These are phyloP conservation scores for Adoxophyes honmai DNA, from an alignment of 1,140 invertebrate species.

Conservation along the genomic window DNA sequence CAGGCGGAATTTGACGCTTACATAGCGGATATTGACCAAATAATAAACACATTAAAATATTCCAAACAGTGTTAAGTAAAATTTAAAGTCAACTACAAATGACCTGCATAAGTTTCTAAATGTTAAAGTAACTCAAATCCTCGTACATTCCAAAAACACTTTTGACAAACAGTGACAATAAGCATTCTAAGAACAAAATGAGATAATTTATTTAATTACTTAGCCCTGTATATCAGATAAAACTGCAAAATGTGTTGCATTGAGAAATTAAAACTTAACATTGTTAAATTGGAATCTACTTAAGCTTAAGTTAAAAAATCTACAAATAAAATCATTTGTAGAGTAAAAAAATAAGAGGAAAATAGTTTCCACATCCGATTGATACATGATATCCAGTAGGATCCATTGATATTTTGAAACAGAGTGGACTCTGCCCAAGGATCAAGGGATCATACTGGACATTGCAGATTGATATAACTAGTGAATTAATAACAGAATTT, in stretches of 20 bases:
- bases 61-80: background rate
- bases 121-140: constrained; percentile 11
- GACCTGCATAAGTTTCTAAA: constrained; percentile 7
- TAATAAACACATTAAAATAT: background rate
- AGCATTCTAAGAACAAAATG: constrained; percentile 21
- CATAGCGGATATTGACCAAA: background rate
- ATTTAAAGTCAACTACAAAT: background rate
- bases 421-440: too few species aligned
- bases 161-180: background rate
- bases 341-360: constrained; percentile 73
- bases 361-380: constrained; percentile 42
- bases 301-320: constrained; percentile 61
- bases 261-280: constrained; percentile 42
- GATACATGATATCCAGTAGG: too few species aligned
- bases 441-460: too few species aligned
- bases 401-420: too few species aligned
- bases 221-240: constrained; percentile 26
- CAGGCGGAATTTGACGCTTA: background rate
- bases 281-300: constrained; percentile 59
- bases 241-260: constrained; percentile 24
- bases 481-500: constrained; percentile 25
- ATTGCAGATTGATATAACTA: constrained; percentile 7
- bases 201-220: constrained; percentile 18
- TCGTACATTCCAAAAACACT: too few species aligned
- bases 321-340: constrained; percentile 74